These are phyloP conservation scores for Rotaria sp. DNA, from an alignment of 2,888 invertebrate species.

Conservation along the genomic window DNA sequence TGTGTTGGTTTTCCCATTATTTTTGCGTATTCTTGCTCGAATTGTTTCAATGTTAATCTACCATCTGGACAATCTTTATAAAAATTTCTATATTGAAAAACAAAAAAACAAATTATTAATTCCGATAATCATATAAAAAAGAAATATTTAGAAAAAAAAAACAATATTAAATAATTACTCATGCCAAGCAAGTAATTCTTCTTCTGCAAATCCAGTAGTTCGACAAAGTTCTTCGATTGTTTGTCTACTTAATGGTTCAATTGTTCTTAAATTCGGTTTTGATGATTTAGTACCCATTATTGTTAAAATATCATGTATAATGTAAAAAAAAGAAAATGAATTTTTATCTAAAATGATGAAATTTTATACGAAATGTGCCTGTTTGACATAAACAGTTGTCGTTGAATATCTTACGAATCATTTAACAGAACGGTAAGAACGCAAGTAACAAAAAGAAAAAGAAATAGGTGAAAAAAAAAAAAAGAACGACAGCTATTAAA, in stretches of 20 bases:
- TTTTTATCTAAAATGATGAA: not conserved
- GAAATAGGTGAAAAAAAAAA: not conserved
- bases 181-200: not conserved
- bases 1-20: not conserved
- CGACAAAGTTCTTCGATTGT: not conserved
- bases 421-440: not conserved
- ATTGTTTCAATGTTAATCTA: not conserved
- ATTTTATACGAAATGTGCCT: not conserved
- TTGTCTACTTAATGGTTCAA: not conserved
- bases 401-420: not conserved
- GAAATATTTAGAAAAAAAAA: not conserved
- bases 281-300: not conserved
- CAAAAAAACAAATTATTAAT: too few relatives aligned
- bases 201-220: constrained; percentile 9
- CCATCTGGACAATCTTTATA: constrained; percentile 17
- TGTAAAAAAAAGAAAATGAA: not conserved
- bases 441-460: not conserved
- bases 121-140: not conserved
- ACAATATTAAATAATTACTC: not conserved
- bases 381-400: not conserved
- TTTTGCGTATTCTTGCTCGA: not conserved
- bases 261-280: not conserved
- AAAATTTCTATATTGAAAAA: not conserved
- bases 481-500: not conserved
- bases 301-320: not conserved